Evolutionary conservation across 2,113 vertebrate genomes (phyloP).

Genomic region (Choloepus hoffmanni): DNA sequence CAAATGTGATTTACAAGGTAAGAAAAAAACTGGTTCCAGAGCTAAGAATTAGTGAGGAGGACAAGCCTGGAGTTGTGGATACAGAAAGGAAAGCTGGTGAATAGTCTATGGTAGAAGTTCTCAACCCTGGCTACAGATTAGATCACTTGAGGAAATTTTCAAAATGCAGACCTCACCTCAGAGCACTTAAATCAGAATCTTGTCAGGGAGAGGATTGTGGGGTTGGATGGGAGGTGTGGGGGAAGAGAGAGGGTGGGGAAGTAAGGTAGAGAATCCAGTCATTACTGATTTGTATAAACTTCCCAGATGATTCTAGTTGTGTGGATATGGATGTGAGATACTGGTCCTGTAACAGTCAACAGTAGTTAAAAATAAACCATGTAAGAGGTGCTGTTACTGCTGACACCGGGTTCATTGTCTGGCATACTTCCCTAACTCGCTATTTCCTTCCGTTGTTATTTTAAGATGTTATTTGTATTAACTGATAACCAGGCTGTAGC

Average conservation of each 20-base stretch:
- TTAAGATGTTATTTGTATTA: too few species aligned
- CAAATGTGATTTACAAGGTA: neutral
- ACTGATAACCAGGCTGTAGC: too few species aligned
- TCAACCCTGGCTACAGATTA: too few species aligned
- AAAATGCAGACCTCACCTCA: neutral
- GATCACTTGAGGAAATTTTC: neutral
- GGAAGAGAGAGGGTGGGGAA: too few species aligned
- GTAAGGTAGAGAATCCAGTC: neutral
- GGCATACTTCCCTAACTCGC: too few species aligned
- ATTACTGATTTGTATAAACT: neutral
- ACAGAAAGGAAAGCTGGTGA: neutral
- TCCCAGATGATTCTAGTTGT: neutral
- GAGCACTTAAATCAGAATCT: neutral
- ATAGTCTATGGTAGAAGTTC: accelerated
- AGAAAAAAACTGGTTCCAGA: neutral
- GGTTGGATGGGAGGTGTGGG: too few species aligned
- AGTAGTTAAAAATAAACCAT: too few species aligned
- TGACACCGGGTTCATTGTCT: too few species aligned
- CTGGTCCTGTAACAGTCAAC: too few species aligned
- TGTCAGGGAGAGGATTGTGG: neutral
- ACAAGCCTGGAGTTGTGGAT: neutral
- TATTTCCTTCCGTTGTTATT: too few species aligned
- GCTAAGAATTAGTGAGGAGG: neutral
- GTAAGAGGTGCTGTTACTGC: too few species aligned
- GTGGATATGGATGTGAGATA: neutral